phyloP scores from a whole-genome alignment of 92 coral and sea anemone genomes.

The Pocillopora grandis region DNA sequence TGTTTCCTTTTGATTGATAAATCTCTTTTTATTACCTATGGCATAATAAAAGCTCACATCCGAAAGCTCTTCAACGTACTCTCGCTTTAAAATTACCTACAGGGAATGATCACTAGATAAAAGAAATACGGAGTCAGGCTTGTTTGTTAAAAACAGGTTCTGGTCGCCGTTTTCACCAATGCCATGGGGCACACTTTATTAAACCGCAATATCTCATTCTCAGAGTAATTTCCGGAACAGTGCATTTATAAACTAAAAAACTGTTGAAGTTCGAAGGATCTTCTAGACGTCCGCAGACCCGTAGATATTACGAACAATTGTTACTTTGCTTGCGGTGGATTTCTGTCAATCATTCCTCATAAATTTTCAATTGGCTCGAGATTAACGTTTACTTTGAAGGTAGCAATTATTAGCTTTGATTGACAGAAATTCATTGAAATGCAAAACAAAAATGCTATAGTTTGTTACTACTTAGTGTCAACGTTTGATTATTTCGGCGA shows the following conservation, averaged over 20 bases:
- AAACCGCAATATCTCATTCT: neutral
- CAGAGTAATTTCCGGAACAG: slow-evolving; percentile 16
- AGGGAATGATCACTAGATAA: too few relatives aligned
- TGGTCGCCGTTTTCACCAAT: neutral
- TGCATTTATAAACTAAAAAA: neutral
- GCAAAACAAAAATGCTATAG: slow-evolving; percentile 46
- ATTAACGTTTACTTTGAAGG: slow-evolving; percentile 46
- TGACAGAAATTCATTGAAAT: slow-evolving; percentile 60
- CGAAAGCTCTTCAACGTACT: neutral
- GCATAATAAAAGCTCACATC: too few relatives aligned
- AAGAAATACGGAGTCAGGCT: neutral
- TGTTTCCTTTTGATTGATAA: neutral
- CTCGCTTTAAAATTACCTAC: neutral
- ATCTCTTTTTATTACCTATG: neutral
- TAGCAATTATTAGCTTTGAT: slow-evolving; percentile 44
- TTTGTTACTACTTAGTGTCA: slow-evolving; percentile 45
- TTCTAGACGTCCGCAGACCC: neutral
- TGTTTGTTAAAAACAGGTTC: neutral
- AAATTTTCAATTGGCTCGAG: slow-evolving; percentile 47
- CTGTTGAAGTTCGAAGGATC: neutral
- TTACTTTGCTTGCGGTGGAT: slow-evolving; percentile 20
- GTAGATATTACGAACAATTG: slow-evolving; percentile 25
- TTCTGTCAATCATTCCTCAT: slow-evolving; percentile 32
- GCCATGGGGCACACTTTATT: neutral
- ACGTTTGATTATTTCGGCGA: slow-evolving; percentile 34